Evolutionary conservation across 2,888 invertebrate species (phyloP).

Genomic region (Amblyjoppa fuscipennis): DNA sequence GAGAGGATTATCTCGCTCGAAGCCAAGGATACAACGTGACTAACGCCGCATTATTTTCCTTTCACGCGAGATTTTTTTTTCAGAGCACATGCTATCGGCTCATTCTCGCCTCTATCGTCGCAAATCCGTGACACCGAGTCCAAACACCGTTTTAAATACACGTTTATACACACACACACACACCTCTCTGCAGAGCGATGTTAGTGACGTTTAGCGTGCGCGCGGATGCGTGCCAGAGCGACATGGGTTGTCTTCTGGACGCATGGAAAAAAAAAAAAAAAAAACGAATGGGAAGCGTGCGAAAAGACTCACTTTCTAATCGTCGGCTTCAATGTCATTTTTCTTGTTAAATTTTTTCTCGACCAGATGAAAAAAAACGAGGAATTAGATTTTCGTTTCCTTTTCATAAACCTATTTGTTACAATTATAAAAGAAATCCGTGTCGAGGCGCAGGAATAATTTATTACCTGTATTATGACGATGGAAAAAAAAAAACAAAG

Average conservation of each 20-base stretch:
- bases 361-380: not conserved
- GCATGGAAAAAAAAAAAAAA: not conserved
- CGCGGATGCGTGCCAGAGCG: constrained; percentile 47
- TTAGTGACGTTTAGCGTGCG: constrained; percentile 35
- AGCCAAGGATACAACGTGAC: constrained; percentile 29
- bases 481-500: constrained; percentile 5
- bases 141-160: not conserved
- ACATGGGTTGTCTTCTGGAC: constrained; percentile 1
- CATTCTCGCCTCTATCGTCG: constrained; percentile 10
- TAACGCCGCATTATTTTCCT: constrained; percentile 32
- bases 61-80: constrained; percentile 34
- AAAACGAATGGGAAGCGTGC: constrained; percentile 25
- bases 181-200: not conserved
- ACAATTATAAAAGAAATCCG: not conserved
- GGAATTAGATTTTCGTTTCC: not conserved
- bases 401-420: not conserved
- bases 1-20: constrained; percentile 6
- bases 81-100: constrained; percentile 20
- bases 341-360: not conserved
- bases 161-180: not conserved
- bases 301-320: constrained; percentile 55
- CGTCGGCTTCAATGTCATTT: constrained; percentile 31
- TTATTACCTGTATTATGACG: not conserved
- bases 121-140: constrained; percentile 30
- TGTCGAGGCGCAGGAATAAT: no score